phyloP scores from a whole-genome alignment of 2,113 vertebrate genomes.

The Clarias batrachus region DNA sequence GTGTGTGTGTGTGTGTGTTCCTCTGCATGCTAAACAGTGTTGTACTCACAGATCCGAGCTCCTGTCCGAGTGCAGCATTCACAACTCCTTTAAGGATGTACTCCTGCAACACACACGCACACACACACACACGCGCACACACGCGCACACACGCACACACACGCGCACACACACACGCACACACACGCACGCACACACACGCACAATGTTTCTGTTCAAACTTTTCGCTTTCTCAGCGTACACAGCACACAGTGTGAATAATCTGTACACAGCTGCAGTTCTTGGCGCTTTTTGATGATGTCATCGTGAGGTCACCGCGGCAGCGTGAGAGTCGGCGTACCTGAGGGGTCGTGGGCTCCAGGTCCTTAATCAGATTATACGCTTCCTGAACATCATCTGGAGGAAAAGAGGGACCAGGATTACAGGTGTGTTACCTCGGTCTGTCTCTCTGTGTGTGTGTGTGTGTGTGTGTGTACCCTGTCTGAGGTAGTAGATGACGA shows the following conservation, averaged over 20 bases:
- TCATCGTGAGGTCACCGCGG: neutral
- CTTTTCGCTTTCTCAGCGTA: neutral
- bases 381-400: conserved; percentile 94
- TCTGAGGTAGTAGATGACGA: conserved; percentile 95
- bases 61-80: conserved; percentile 91
- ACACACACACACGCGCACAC: neutral
- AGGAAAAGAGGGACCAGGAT: neutral
- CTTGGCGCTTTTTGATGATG: neutral
- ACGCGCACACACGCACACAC: neutral
- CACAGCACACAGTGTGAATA: neutral
- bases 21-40: neutral
- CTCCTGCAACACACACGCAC: conserved; percentile 72
- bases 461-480: conserved; percentile 77
- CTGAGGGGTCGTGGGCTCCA: conserved; percentile 90
- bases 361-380: conserved; percentile 92
- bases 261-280: neutral
- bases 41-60: conserved; percentile 87
- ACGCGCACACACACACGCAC: no score
- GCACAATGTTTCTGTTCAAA: neutral
- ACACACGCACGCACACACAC: no score
- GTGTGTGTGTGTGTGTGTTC: neutral
- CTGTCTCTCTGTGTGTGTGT: neutral
- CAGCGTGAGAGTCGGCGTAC: conserved; percentile 61
- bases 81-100: conserved; percentile 97
- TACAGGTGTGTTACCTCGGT: neutral